Percentiles rank a stretch among this genome's conserved stretches.
Evolutionary conservation across 2,888 invertebrate species (phyloP).

Genomic region (Urechis unicinctus): DNA sequence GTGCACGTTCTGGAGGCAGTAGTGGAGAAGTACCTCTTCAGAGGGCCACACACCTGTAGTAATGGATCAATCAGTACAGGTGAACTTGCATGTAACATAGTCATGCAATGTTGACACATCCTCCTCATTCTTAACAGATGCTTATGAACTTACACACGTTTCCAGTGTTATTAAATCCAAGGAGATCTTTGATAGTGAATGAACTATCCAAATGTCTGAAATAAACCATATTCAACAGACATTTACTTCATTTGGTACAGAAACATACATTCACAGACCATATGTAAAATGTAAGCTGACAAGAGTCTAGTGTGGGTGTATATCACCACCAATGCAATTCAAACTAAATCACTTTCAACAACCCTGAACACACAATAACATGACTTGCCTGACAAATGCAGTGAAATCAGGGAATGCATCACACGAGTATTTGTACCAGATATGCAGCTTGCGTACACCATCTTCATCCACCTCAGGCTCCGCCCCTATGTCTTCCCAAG

Average conservation of each 20-base stretch:
- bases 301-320: too few relatives aligned
- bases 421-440: not conserved
- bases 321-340: too few relatives aligned
- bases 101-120: too few relatives aligned
- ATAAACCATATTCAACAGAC: too few relatives aligned
- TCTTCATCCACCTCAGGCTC: not conserved
- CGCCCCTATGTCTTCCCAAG: not conserved
- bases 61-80: not conserved
- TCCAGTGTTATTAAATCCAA: conserved; percentile 46
- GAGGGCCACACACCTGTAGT: conserved; percentile 37
- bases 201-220: conserved; percentile 34
- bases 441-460: not conserved
- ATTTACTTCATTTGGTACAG: not conserved
- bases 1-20: conserved; percentile 60
- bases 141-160: conserved; percentile 49
- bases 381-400: not conserved
- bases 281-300: too few relatives aligned
- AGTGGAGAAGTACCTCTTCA: conserved; percentile 52
- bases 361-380: too few relatives aligned
- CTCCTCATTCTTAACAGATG: too few relatives aligned
- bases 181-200: conserved; percentile 32
- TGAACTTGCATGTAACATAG: not conserved
- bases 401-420: not conserved
- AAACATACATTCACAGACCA: not conserved
- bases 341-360: too few relatives aligned